Percentiles rank a stretch among this genome's conserved stretches.
These are phyloP conservation scores for Bombus impatiens DNA, from an alignment of 1,140 invertebrate species.

Conservation along the genomic window DNA sequence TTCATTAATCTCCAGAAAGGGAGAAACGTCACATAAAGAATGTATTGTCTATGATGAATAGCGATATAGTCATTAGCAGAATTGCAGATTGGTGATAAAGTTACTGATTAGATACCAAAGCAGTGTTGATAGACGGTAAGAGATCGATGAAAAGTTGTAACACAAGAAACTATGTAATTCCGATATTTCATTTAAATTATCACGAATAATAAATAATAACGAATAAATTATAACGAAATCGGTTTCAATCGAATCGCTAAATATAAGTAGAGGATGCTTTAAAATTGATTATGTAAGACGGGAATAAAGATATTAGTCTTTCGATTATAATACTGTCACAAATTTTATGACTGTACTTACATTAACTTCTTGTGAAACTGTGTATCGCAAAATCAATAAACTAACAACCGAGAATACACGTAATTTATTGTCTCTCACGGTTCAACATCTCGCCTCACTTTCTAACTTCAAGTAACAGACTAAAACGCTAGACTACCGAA, in stretches of 20 bases:
- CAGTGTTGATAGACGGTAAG: not conserved
- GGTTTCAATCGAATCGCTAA: not conserved
- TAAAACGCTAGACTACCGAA: not conserved
- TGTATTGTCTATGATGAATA: not conserved
- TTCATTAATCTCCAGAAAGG: too few relatives aligned
- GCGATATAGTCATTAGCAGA: not conserved
- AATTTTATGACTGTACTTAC: not conserved
- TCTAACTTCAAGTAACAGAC: not conserved
- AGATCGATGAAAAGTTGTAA: slow-evolving; percentile 8
- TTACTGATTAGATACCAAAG: slow-evolving; percentile 56
- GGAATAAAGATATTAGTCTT: not conserved
- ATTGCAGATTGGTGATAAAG: slow-evolving; percentile 41
- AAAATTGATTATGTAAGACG: not conserved
- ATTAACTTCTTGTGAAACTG: not conserved
- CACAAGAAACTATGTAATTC: not conserved
- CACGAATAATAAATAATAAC: too few relatives aligned
- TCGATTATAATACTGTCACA: not conserved
- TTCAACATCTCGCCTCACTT: not conserved
- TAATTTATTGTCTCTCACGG: not conserved
- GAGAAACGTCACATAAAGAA: too few relatives aligned
- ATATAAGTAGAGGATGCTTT: not conserved
- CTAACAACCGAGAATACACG: not conserved
- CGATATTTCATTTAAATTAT: not conserved
- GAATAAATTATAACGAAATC: not conserved
- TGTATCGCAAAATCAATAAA: not conserved